These are phyloP conservation scores for Emydura subglobosa DNA, from an alignment of 2,113 vertebrate species.

Conservation along the genomic window DNA sequence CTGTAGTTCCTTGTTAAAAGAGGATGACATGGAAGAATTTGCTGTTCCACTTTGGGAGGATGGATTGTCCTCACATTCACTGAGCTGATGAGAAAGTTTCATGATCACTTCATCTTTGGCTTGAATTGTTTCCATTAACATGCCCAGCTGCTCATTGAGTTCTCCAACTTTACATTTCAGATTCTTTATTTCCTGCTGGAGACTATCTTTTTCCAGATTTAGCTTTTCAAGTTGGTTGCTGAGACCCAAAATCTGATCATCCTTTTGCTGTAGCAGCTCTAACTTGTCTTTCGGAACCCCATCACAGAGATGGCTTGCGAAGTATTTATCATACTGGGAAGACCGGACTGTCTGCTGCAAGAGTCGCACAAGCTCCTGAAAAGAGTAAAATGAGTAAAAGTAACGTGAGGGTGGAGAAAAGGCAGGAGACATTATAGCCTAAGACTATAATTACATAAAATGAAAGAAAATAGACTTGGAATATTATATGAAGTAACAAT, in stretches of 20 bases:
- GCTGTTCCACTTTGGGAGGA: slow-evolving; percentile 29
- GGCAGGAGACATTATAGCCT: neutral
- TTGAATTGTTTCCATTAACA: slow-evolving; percentile 97
- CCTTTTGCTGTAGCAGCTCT: slow-evolving; percentile 85
- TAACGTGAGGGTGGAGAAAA: neutral
- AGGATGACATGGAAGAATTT: slow-evolving; percentile 18
- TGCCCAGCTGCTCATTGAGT: slow-evolving; percentile 90
- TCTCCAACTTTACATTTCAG: slow-evolving; percentile 92
- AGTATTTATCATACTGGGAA: slow-evolving; percentile 88
- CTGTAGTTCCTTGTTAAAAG: slow-evolving; percentile 80
- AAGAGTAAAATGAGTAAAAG: neutral
- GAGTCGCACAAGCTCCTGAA: slow-evolving; percentile 93
- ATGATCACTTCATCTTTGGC: slow-evolving; percentile 98
- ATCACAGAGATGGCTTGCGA: slow-evolving; percentile 62
- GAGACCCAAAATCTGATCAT: slow-evolving; percentile 89
- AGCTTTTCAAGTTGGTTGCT: slow-evolving; percentile 89
- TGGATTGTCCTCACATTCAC: slow-evolving; percentile 68
- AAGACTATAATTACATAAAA: neutral
- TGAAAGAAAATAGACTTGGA: neutral
- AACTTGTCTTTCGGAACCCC: slow-evolving; percentile 67
- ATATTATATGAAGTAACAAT: neutral
- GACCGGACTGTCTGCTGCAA: slow-evolving; percentile 95
- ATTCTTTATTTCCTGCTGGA: slow-evolving; percentile 88
- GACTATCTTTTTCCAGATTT: slow-evolving; percentile 88
- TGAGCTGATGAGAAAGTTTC: slow-evolving; percentile 88